Base-by-base conservation (phyloP, 2,113 vertebrate genomes). In the Crocuta crocuta region DNA sequence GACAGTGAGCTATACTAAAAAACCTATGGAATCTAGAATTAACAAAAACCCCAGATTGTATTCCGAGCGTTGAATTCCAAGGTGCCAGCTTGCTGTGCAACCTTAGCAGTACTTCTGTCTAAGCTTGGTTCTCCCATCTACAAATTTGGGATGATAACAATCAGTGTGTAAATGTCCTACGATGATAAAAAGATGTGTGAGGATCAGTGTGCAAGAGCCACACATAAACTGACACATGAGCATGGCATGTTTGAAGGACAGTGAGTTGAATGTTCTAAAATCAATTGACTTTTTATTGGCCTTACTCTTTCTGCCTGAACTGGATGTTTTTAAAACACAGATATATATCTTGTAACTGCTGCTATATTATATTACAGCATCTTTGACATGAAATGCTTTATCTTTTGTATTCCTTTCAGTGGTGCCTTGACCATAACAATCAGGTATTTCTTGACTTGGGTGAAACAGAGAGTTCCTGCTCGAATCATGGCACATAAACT, bases 281-380 rank as follows among this genome's bases (percentile, higher is more conserved):
- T 81, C 90, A 86, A 28, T 5, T 91, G 63, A 66, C 91, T 86
- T 94, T 70, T 92, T 65, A 35, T 93, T 61, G 82, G 13, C 33
- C 8, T 73, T 13, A 28, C 23, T 84, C n/a, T 85, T 89, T 89
- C 65, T 76, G 65, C 61, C 6, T 48, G 43, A 43, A 66, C 7
- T 82, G 5, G 70, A 23, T 16, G 43, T 73, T 71, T 93, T 86
- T 43, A 12, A 12, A 68, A 76, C 12, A n/a, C 26, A 92, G 55
- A 74, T 89, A 66, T 43, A 39, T 73, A 83, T 53, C 71, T 95
- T 50, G n/a, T 24, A 76, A 83, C 31, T 81, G 24, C 39, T 89
- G 66, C 58, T 80, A 10, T 66, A 85, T 26, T 89, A 26, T 21
- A 68, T 63, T 74, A 28, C 45, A 79, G 66, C 88, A 61, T 76